A percentile compares a stretch with the other conserved stretches of the same genome.
phyloP scores from a whole-genome alignment of 2,113 vertebrate species.

The Cranoglanis bouderius region DNA sequence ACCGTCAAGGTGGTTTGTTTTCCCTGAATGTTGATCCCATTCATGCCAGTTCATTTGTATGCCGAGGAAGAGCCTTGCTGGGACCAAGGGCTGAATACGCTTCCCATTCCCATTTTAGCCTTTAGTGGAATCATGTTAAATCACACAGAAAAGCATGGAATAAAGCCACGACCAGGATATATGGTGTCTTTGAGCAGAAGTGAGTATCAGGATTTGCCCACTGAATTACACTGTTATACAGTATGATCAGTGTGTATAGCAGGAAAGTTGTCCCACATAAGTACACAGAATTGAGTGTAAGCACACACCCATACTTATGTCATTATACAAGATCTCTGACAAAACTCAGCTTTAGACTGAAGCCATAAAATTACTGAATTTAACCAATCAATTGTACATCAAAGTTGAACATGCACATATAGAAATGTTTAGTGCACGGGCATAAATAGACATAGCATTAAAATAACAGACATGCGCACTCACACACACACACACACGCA shows the following conservation, averaged over 20 bases:
- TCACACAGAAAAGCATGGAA: conserved; percentile 65
- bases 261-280: conserved; percentile 29
- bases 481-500: conserved; percentile 42
- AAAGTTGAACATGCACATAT: conserved; percentile 35
- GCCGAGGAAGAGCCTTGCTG: conserved; percentile 59
- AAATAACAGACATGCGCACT: conserved; percentile 49
- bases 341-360: conserved; percentile 12
- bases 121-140: conserved; percentile 59
- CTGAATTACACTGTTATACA: conserved; percentile 21
- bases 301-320: conserved; percentile 38
- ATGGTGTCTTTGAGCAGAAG: background rate
- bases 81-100: conserved; percentile 69
- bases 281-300: conserved; percentile 20
- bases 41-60: conserved; percentile 76
- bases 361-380: conserved; percentile 24
- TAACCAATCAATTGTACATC: conserved; percentile 33
- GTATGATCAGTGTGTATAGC: conserved; percentile 23
- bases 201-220: background rate
- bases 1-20: conserved; percentile 65
- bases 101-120: conserved; percentile 63
- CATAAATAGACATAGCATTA: conserved; percentile 50
- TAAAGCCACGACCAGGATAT: conserved; percentile 56
- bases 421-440: conserved; percentile 39
- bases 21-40: conserved; percentile 69
- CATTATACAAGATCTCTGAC: conserved; percentile 17